Conservation (phyloP, 1,140 invertebrate species). For the Grapholita molesta region DNA sequence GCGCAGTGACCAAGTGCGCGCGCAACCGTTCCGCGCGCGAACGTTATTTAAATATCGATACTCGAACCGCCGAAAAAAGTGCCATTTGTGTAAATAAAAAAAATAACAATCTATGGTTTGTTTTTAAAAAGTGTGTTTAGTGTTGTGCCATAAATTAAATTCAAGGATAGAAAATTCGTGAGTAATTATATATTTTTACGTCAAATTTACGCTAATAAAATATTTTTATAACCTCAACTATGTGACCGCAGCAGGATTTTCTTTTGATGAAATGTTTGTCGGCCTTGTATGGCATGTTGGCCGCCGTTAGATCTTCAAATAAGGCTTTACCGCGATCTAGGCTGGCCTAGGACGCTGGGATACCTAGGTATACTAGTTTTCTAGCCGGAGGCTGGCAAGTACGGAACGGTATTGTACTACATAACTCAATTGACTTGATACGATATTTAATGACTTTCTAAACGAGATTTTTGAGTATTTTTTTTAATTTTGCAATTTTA, state of each 20-base stretch:
- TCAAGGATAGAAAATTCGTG: conserved; percentile 5
- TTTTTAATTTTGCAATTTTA: background rate
- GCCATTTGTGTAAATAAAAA: background rate
- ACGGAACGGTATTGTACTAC: conserved; percentile 14
- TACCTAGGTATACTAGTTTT: conserved; percentile 9
- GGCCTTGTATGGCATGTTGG: background rate
- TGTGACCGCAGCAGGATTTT: background rate
- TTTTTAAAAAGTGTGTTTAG: conserved; percentile 3
- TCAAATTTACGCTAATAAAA: background rate
- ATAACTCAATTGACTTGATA: background rate
- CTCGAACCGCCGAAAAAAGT: background rate
- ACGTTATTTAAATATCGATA: background rate
- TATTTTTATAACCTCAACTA: background rate
- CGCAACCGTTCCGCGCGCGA: conserved; percentile 8
- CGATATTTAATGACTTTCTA: background rate
- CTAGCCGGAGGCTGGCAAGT: conserved; percentile 7
- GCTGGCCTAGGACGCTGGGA: background rate
- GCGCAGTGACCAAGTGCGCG: conserved; percentile 2
- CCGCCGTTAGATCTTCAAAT: conserved; percentile 11
- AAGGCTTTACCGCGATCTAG: conserved; percentile 9
- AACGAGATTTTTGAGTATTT: background rate
- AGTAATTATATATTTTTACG: background rate
- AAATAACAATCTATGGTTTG: background rate
- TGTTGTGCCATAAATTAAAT: background rate
- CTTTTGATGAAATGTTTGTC: background rate